Conservation (phyloP, 37 sponge, comb jelly and placozoan genomes). For the Eunapius fragilis region DNA sequence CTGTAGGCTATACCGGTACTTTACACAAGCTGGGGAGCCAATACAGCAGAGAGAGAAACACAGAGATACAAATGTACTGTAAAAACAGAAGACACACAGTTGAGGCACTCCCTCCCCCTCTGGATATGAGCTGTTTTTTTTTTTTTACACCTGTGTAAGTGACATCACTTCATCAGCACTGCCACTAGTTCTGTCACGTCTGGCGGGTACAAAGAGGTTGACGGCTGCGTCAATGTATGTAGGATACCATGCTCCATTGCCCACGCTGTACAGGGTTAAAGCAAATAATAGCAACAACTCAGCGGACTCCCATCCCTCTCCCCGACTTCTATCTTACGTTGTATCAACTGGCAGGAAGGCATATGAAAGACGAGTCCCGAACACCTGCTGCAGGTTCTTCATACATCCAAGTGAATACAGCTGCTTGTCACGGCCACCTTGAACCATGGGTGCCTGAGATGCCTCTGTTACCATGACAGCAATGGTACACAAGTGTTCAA, state of each 20-base stretch:
- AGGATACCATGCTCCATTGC: not conserved
- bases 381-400: slow-evolving; percentile 71
- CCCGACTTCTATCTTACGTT: slow-evolving; percentile 45
- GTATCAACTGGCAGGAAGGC: slow-evolving; percentile 71
- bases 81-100: too few relatives aligned
- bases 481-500: too few relatives aligned
- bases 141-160: not conserved
- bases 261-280: not conserved
- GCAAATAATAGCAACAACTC: not conserved
- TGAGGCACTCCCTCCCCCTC: too few relatives aligned
- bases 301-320: not conserved
- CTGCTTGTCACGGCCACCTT: slow-evolving; percentile 18
- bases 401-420: slow-evolving; percentile 62
- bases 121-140: too few relatives aligned
- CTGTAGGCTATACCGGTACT: too few relatives aligned
- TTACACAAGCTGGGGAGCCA: too few relatives aligned
- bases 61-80: too few relatives aligned
- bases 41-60: too few relatives aligned
- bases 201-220: not conserved
- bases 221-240: not conserved
- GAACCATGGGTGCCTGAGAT: slow-evolving; percentile 53
- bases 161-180: not conserved
- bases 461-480: slow-evolving; percentile 52
- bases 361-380: slow-evolving; percentile 56
- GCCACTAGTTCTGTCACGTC: not conserved